Evolutionary conservation across 1,140 invertebrate species (phyloP), one percentile per base, ranked within the genome.

Genomic region (Theocolax elegans): DNA sequence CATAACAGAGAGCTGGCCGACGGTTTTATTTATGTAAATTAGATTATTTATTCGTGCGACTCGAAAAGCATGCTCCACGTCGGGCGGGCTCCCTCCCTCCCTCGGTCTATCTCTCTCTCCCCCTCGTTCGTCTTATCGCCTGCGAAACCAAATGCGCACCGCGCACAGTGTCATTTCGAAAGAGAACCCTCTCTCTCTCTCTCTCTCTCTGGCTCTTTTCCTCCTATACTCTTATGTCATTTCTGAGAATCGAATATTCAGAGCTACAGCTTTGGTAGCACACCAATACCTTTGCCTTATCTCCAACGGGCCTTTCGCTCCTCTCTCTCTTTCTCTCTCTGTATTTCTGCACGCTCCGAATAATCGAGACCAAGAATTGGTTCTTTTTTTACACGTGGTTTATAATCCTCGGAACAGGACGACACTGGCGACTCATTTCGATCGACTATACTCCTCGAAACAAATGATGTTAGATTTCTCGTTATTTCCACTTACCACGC

Each of bases 181-280:
- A 70, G 48, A 70, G 49, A 44, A 38, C 48, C 51, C 15, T 65
- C 49, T n/a, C 35, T 40, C n/a, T 29, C 17, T 49, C 27, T 48
- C 40, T 62, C 44, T 48, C 31, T 51, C 60, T 27, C 35, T 29
- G 7, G 27, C 48, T 12, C 51, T 27, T 13, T 35, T 23, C 19
- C 31, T 12, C 44, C 17, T 12, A 9, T 44, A 3, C 46, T 35
- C 17, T 48, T 21, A 31, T 29, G 15, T 29, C 60, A 48, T 40
- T 68, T 58, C 71, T 67, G 35, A 54, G 64, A 70, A 70, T 63
- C 67, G 59, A 56, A 70, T 70, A 70, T 70, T 56, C 67, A 51
- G 31, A 6, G 10, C 31, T 6, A 35, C 4, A 35, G 10, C 4
- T 10, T 35, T 4, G 10, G 31, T 35, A 35, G 31, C 10, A 35